Evolutionary conservation across 2,888 invertebrate genomes (phyloP).

Genomic region (Boloria selene): DNA sequence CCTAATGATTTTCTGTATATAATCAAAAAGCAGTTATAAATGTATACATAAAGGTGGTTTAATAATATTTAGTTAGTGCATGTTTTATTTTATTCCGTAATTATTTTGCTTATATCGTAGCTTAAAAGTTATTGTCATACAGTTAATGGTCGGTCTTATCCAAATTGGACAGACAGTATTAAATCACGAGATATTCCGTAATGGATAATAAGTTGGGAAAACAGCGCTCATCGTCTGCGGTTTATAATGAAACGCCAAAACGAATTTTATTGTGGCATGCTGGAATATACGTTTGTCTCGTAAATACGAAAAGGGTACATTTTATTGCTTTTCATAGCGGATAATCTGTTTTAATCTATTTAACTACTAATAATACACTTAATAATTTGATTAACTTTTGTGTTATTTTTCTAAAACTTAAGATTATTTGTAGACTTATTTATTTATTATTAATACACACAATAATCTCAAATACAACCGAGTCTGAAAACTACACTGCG

Average conservation of each 20-base stretch:
- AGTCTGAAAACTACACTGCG: too few species aligned
- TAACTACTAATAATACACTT: not conserved
- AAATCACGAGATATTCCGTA: constrained; percentile 37
- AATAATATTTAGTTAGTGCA: too few species aligned
- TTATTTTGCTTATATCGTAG: too few species aligned
- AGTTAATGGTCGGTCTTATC: constrained; percentile 11
- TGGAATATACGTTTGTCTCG: constrained; percentile 66
- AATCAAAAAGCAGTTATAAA: too few species aligned
- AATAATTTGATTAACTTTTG: not conserved
- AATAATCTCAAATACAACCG: too few species aligned
- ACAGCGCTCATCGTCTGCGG: constrained; percentile 63
- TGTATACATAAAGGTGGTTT: too few species aligned
- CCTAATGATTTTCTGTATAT: too few species aligned
- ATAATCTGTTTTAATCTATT: not conserved
- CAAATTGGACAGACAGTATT: constrained; percentile 38
- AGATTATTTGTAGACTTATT: too few species aligned
- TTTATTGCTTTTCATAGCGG: constrained; percentile 34
- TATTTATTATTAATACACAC: too few species aligned
- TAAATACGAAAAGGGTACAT: constrained; percentile 24
- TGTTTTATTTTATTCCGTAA: too few species aligned
- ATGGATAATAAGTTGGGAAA: constrained; percentile 42
- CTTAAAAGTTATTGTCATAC: too few species aligned
- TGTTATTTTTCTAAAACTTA: too few species aligned
- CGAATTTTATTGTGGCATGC: constrained; percentile 61
- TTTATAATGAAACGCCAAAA: constrained; percentile 67